Conservation (phyloP, 2,797 vertebrate species). For the Artibeus jamaicensis region DNA sequence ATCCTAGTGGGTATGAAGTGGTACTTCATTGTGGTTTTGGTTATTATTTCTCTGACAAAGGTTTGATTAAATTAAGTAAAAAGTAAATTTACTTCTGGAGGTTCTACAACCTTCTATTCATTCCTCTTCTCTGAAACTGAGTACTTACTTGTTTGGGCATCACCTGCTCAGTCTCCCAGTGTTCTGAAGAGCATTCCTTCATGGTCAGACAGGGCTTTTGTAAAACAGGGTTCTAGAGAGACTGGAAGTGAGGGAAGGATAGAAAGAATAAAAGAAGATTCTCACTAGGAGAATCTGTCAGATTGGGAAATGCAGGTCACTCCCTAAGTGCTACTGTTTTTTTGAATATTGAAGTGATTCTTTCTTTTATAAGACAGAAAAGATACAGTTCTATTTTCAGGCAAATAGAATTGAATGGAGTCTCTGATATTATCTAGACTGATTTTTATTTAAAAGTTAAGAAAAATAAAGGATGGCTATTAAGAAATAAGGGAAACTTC, state of each 20-base stretch:
- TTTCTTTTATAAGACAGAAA: not conserved
- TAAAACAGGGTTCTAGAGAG: not conserved
- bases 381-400: not conserved
- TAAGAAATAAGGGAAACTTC: not conserved
- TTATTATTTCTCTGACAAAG: conserved; percentile 24
- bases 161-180: not conserved
- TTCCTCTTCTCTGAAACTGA: not conserved
- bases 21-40: not conserved
- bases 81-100: not conserved
- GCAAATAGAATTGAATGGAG: not conserved
- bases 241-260: not conserved
- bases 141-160: not conserved
- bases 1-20: not conserved
- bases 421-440: not conserved
- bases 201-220: not conserved
- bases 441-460: conserved; percentile 10
- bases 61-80: not conserved
- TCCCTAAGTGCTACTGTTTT: not conserved
- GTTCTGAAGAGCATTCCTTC: not conserved
- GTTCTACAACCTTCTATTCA: not conserved
- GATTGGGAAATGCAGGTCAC: not conserved
- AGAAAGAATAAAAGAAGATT: not conserved
- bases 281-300: not conserved
- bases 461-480: not conserved
- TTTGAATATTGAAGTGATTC: not conserved